These are phyloP conservation scores for Kuschelorhynchus macadamiae DNA, from an alignment of 2,888 invertebrate genomes.

Conservation along the genomic window DNA sequence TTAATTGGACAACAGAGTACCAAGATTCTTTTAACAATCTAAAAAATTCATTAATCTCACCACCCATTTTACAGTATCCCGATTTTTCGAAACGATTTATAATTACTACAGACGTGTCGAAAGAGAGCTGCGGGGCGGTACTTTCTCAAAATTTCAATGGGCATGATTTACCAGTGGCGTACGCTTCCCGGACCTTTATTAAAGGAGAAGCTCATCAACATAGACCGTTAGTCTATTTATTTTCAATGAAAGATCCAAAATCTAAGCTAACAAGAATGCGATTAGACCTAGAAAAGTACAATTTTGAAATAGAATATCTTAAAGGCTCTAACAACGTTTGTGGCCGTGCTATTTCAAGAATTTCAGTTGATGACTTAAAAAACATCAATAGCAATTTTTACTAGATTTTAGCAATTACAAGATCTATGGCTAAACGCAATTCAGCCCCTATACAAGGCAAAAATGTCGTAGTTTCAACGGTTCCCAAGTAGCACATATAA, in stretches of 20 bases:
- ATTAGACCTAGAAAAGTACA: neutral
- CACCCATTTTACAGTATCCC: conserved; percentile 32
- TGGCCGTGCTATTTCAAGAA: neutral
- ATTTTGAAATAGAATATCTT: neutral
- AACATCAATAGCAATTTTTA: neutral
- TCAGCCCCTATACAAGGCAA: no score
- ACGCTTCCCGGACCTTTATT: conserved; percentile 27
- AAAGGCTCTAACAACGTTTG: neutral
- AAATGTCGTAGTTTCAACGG: no score
- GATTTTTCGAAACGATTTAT: conserved; percentile 32
- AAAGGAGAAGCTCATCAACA: conserved; percentile 20
- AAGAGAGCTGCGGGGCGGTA: neutral
- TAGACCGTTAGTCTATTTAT: conserved; percentile 1
- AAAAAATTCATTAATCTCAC: conserved; percentile 26
- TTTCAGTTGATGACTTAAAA: neutral
- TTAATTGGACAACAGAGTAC: conserved; percentile 34
- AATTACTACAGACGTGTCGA: conserved; percentile 23
- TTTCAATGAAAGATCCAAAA: neutral
- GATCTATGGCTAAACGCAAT: conserved; percentile 3
- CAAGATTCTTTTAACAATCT: conserved; percentile 1
- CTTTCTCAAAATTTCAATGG: conserved; percentile 23
- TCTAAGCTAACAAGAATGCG: conserved; percentile 3
- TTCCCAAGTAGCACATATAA: no score
- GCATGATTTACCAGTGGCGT: conserved; percentile 26
- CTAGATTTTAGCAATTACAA: neutral